phyloP scores from a whole-genome alignment of 2,113 vertebrate species.

The Tretioscincus oriximinensis region DNA sequence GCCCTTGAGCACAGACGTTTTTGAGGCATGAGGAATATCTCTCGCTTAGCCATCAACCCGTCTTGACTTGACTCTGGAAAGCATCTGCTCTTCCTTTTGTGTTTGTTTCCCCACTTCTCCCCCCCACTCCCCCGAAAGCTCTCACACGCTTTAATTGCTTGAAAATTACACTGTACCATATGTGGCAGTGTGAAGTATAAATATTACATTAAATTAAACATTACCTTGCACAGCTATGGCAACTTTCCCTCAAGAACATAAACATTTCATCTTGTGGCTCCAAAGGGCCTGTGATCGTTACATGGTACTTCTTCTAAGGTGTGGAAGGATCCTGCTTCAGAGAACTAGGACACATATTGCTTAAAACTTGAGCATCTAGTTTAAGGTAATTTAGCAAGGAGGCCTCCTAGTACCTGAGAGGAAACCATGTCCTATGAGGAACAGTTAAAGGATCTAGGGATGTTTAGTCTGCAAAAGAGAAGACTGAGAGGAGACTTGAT shows the following conservation, averaged over 20 bases:
- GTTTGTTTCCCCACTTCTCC: no score
- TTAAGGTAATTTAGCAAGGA: no score
- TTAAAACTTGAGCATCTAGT: no score
- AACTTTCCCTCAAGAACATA: not conserved
- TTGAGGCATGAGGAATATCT: not conserved
- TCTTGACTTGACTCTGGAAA: not conserved
- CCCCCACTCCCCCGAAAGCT: not conserved
- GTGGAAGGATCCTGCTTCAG: no score
- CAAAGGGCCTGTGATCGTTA: not conserved
- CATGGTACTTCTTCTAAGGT: not conserved
- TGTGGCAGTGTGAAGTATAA: not conserved
- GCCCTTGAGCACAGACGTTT: no score
- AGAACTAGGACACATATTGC: no score
- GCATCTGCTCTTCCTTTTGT: not conserved
- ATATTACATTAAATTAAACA: conserved; percentile 24
- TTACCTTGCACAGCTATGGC: conserved; percentile 12
- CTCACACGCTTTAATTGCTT: not conserved
- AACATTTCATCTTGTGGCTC: not conserved
- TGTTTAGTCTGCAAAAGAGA: no score
- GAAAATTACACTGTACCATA: not conserved
- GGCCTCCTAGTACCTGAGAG: no score
- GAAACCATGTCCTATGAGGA: no score
- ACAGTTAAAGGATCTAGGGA: no score
- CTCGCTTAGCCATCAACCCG: not conserved
- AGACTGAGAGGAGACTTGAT: no score